These are phyloP conservation scores for Entelurus aequoreus DNA, from an alignment of 2,113 vertebrate species.

Conservation along the genomic window DNA sequence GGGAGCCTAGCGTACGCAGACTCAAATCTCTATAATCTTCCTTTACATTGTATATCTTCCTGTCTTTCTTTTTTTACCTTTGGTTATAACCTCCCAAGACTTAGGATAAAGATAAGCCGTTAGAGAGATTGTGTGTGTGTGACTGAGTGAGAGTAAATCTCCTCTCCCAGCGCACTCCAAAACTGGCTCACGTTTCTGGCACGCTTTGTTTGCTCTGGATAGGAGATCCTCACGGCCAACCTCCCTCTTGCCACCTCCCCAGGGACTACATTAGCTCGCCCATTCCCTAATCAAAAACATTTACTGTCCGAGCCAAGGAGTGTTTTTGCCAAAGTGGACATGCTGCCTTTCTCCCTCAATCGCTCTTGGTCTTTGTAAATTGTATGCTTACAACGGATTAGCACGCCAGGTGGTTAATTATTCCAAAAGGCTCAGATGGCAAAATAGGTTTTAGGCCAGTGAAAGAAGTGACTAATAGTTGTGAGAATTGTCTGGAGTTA, in stretches of 20 bases:
- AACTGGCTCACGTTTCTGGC: conserved; percentile 42
- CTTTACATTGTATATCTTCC: conserved; percentile 20
- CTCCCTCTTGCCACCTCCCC: conserved; percentile 31
- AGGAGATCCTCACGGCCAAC: conserved; percentile 54
- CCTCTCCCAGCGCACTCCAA: conserved; percentile 7
- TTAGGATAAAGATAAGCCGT: conserved; percentile 54
- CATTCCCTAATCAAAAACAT: conserved; percentile 47
- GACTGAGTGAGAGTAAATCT: conserved; percentile 17
- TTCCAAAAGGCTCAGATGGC: conserved; percentile 2
- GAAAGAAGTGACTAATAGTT: too few relatives aligned
- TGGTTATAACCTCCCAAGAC: conserved; percentile 29
- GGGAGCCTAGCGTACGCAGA: too few relatives aligned
- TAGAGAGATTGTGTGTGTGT: conserved; percentile 39
- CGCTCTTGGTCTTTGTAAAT: conserved; percentile 6
- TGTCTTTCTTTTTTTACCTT: conserved; percentile 23
- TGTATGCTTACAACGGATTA: conserved; percentile 18
- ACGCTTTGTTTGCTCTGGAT: conserved; percentile 36
- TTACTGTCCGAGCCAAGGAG: conserved; percentile 35
- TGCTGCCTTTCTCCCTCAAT: conserved; percentile 3
- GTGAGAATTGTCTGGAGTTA: too few relatives aligned
- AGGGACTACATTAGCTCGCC: conserved; percentile 40
- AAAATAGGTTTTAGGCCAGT: neutral
- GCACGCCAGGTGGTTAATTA: conserved; percentile 54
- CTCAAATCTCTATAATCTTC: conserved; percentile 16
- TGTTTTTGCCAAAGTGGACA: conserved; percentile 19